These are phyloP conservation scores for Trachelipus rathkii DNA, from an alignment of 1,140 invertebrate species.

Conservation along the genomic window DNA sequence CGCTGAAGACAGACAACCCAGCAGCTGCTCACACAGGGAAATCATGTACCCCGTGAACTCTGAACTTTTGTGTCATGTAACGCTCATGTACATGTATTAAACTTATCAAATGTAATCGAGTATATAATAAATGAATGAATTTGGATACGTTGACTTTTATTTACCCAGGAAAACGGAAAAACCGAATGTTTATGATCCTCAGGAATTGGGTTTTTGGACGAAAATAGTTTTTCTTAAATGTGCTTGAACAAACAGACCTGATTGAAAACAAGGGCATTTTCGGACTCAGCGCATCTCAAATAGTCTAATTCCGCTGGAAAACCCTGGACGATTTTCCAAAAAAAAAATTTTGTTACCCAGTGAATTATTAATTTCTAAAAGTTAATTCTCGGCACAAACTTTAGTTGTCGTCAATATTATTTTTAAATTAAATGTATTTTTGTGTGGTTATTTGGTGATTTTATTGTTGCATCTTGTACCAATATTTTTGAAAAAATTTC, in stretches of 20 bases:
- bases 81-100: not conserved
- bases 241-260: not conserved
- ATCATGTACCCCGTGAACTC: conserved; percentile 28
- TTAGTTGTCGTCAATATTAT: no score
- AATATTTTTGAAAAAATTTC: no score
- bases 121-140: conserved; percentile 14
- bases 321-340: not conserved
- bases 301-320: not conserved
- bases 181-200: conserved; percentile 12
- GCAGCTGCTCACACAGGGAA: conserved; percentile 22
- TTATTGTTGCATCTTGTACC: no score
- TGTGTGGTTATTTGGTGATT: no score
- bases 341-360: not conserved
- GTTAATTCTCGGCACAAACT: no score
- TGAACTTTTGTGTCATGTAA: conserved; percentile 26
- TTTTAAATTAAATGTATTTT: no score
- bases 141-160: conserved; percentile 24
- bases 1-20: conserved; percentile 1
- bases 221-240: conserved; percentile 11
- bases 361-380: no score
- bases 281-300: conserved; percentile 7
- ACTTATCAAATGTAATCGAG: conserved; percentile 16
- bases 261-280: not conserved
- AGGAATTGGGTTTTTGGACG: not conserved
- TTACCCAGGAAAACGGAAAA: not conserved